Base-by-base conservation (phyloP, 2,113 vertebrate species). In the Podarcis raffonei region DNA sequence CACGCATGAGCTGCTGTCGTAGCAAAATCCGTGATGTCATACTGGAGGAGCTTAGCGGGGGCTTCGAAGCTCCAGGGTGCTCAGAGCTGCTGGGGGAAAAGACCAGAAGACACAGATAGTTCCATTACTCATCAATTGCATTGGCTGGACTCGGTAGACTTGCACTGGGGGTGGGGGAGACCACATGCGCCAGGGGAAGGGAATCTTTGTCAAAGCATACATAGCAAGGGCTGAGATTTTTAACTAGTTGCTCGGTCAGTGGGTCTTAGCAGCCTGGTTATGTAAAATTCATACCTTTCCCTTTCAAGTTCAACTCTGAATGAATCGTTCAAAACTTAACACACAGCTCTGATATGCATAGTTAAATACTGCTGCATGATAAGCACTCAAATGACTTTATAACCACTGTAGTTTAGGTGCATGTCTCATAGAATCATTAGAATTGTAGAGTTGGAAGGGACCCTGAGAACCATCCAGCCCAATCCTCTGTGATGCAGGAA, bases 21-120 rank as follows among this genome's bases (percentile, higher is more conserved):
- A 99, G 97, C 97, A 99, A 97, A 97, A 98, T 97, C 90, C 97
- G 97, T 97, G 97, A 98, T 94, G 97, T 98, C 97, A 97, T 95
- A 86, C 96, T 95, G 91, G 98, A 98, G 97, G 98, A 98, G 98
- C 97, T 98, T 96, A 97, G 95, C 80, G 97, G 96, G 96, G 95
- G 96, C 96, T 98, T 97, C 96, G 96, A 96, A 96, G 97, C 97
- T 95, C 98, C 97, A 91, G 97, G 97, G 96, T 97, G 97, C 97
- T 98, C 98, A 87, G 97, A 97, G 89, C 97, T 98, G 95, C 97
- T 98, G 97, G 92, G 95, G 96, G 92, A 25, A 86, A 95, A 97
- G 94, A 95, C 3, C 94, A 95, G 86, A 92, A 89, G 91, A 96
- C 90, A 94, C 48, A 96, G 83, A 95, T 25, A 86, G 90, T 42